Conservation (phyloP, 1,140 invertebrate species). For the Proctacanthus coquilletti region DNA sequence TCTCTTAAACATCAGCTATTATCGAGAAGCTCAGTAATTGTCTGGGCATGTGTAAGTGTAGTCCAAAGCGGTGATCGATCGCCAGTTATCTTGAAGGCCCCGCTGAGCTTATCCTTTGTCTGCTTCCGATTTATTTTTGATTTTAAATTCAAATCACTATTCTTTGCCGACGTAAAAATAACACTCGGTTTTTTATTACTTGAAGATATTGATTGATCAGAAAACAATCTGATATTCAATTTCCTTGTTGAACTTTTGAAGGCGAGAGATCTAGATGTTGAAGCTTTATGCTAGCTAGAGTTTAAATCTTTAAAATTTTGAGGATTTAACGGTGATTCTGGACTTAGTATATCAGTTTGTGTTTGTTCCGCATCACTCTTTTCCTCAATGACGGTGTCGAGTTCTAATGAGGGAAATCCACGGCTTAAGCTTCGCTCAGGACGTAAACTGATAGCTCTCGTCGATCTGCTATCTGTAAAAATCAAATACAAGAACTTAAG, state of each 20-base stretch:
- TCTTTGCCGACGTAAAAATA: slow-evolving; percentile 17
- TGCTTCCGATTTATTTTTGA: background rate
- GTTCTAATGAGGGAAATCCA: slow-evolving; percentile 52
- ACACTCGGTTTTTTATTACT: slow-evolving; percentile 4
- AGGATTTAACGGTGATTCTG: slow-evolving; percentile 18
- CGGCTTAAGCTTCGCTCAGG: slow-evolving; percentile 45
- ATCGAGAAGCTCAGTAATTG: slow-evolving; percentile 26
- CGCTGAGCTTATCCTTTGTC: too few species aligned
- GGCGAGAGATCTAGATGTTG: background rate
- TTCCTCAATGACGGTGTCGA: slow-evolving; percentile 69
- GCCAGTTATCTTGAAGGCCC: slow-evolving; percentile 13
- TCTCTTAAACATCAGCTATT: slow-evolving; percentile 4
- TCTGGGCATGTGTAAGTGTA: slow-evolving; percentile 43
- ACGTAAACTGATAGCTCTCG: slow-evolving; percentile 46
- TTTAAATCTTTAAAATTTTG: slow-evolving; percentile 15
- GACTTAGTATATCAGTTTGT: slow-evolving; percentile 27
- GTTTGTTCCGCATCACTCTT: slow-evolving; percentile 57
- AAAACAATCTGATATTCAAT: too few species aligned
- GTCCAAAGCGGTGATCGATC: slow-evolving; percentile 44
- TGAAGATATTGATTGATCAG: background rate
- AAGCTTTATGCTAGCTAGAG: slow-evolving; percentile 13
- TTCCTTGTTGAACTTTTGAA: background rate
- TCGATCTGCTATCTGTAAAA: slow-evolving; percentile 33
- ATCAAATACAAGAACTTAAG: too few species aligned
- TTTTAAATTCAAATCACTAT: too few species aligned